Evolutionary conservation across 2,888 invertebrate species (phyloP), one percentile per base, ranked within the genome.

Genomic region (Epinotia ramella): DNA sequence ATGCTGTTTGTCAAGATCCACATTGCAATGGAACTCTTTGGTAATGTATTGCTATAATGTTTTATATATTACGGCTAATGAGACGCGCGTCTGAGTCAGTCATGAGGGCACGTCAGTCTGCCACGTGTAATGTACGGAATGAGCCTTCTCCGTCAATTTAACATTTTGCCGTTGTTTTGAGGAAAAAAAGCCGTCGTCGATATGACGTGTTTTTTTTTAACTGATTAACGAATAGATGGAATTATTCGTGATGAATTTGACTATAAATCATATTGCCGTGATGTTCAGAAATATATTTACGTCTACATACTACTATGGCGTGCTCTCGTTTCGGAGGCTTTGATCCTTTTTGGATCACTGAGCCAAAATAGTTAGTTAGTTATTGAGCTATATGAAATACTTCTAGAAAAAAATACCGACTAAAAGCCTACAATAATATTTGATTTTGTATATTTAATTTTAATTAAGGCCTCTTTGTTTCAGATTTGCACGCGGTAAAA

Each of bases 401-500:
- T 28, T 28, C 24, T 28, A 9, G 0, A 40, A 40, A 9, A 40
- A 40, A 9, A 40, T 40, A 9, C 40, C 9, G 40, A 9, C 24
- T 24, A 24, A 24, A 24, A 24, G 24, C 1, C 24, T 28, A 28
- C 24, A 28, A 28, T 28, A 1, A 28, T 28, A 28, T 28, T 28
- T 28, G 3, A 28, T 28, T 2, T 2, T 33, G 0, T 33, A 33
- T 33, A 33, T 3, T 11, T 1, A 16, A 66, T 28, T n/a, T 20
- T 79, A 79, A 59, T 76, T 62, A 73, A 68, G 73, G 62, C n/a
- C 83, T 72, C 62, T 81, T 94, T 90, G 90, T 94, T 95, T 11
- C 95, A 96, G 96, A 94, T 87, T 86, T 94, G 73, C 87, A 90
- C 67, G 95, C 95, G 77, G 95, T 96, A 80, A 95, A 95, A 85